phyloP scores from a whole-genome alignment of 2,888 invertebrate species.

The Xestia sexstrigata region DNA sequence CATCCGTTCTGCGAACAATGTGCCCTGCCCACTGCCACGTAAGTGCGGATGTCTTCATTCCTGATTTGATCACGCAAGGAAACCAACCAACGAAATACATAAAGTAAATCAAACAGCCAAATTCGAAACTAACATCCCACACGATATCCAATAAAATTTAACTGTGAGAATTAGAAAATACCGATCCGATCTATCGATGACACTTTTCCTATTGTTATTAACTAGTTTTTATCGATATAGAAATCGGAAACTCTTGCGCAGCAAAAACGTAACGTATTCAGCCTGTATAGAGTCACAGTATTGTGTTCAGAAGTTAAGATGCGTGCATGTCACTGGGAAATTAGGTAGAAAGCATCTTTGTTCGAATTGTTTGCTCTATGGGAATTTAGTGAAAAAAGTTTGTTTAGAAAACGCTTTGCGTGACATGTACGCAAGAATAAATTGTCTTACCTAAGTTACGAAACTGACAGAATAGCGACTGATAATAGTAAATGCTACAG shows the following conservation, averaged over 20 bases:
- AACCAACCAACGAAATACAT: not conserved
- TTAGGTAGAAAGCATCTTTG: constrained; percentile 50
- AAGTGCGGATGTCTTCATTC: too few species aligned
- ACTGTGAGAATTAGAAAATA: constrained; percentile 65
- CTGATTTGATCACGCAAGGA: too few species aligned
- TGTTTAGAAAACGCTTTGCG: constrained; percentile 4
- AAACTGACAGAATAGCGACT: not conserved
- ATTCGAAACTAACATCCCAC: constrained; percentile 26
- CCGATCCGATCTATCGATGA: constrained; percentile 46
- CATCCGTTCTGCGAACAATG: too few species aligned
- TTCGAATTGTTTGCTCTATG: constrained; percentile 32
- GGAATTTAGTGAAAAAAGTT: constrained; percentile 14
- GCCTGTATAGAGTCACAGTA: constrained; percentile 39
- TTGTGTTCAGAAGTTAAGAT: constrained; percentile 35
- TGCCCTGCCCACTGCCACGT: too few species aligned
- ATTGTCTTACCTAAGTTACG: not conserved
- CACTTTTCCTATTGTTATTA: constrained; percentile 66
- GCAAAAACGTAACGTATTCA: constrained; percentile 46
- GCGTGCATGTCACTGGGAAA: constrained; percentile 33
- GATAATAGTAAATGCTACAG: not conserved
- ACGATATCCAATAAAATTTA: constrained; percentile 15
- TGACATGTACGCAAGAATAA: not conserved
- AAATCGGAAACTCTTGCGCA: constrained; percentile 57
- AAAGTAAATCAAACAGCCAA: constrained; percentile 14
- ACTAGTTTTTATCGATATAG: constrained; percentile 59